Conservation (phyloP, 1,140 invertebrate genomes). For the Psilanteris sp. region DNA sequence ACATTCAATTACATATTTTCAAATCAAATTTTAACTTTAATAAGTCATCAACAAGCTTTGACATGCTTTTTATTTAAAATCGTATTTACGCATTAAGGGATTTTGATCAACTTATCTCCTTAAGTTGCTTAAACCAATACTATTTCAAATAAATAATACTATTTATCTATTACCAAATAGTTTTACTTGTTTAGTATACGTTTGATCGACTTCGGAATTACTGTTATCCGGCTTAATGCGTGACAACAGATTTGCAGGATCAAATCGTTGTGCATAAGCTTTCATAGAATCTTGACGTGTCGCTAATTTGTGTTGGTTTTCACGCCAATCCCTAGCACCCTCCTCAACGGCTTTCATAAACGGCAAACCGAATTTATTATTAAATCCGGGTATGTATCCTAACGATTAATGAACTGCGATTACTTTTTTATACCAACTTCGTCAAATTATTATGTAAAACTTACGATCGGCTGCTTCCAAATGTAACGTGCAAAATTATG, state of each 20-base stretch:
- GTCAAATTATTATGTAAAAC: too few species aligned
- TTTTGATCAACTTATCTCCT: too few species aligned
- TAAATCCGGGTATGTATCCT: conserved; percentile 83
- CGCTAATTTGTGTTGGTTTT: conserved; percentile 80
- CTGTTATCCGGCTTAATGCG: conserved; percentile 68
- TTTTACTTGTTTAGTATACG: conserved; percentile 53
- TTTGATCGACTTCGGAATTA: conserved; percentile 68
- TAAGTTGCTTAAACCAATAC: too few species aligned
- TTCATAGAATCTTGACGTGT: conserved; percentile 74
- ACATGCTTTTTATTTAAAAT: too few species aligned
- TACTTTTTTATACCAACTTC: too few species aligned
- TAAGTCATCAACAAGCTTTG: too few species aligned
- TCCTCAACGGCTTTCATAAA: conserved; percentile 85
- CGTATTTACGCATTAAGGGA: too few species aligned
- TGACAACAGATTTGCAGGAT: conserved; percentile 69
- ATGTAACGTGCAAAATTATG: too few species aligned
- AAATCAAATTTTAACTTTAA: too few species aligned
- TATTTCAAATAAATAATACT: too few species aligned
- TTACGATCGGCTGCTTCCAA: background rate
- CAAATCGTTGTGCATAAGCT: conserved; percentile 77
- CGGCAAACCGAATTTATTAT: conserved; percentile 84
- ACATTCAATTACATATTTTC: too few species aligned
- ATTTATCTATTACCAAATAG: conserved; percentile 67
- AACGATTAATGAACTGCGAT: conserved; percentile 27
- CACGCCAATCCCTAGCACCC: conserved; percentile 83